Evolutionary conservation across 2,113 vertebrate species (phyloP).

Genomic region (Oryzias melastigma): DNA sequence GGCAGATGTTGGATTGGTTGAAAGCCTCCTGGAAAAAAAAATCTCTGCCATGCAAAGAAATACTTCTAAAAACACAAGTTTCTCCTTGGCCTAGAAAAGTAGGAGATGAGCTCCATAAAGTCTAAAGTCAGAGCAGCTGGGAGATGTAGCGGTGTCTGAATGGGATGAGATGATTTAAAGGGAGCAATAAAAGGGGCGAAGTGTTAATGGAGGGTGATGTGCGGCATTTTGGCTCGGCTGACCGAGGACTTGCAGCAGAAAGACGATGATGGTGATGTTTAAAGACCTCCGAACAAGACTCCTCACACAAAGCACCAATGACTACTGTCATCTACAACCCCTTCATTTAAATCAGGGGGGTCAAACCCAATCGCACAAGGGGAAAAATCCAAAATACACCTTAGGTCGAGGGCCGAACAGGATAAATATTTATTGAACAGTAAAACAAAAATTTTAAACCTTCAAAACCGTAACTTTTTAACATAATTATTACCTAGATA

Average conservation of each 20-base stretch:
- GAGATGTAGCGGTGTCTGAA: conserved; percentile 33
- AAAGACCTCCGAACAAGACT: conserved; percentile 32
- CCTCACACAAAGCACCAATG: too few species aligned
- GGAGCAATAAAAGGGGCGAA: conserved; percentile 45
- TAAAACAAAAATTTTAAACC: too few species aligned
- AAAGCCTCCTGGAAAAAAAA: conserved; percentile 44
- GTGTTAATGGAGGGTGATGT: conserved; percentile 57
- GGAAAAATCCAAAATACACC: too few species aligned
- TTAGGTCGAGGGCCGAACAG: too few species aligned
- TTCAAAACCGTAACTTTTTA: too few species aligned
- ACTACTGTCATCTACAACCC: too few species aligned
- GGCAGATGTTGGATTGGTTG: conserved; percentile 20
- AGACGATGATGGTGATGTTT: conserved; percentile 25
- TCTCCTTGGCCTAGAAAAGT: conserved; percentile 19
- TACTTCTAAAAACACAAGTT: conserved; percentile 30
- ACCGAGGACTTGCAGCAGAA: conserved; percentile 20
- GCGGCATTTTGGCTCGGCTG: conserved; percentile 31
- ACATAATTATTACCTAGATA: too few species aligned
- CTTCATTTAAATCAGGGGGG: too few species aligned
- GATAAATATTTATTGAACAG: too few species aligned
- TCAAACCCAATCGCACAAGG: too few species aligned
- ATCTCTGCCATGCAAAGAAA: conserved; percentile 6
- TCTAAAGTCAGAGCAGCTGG: conserved; percentile 27
- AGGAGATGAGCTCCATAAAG: conserved; percentile 29
- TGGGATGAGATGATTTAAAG: conserved; percentile 45